Evolutionary conservation across 2,888 invertebrate species (phyloP), one percentile per base, ranked within the genome.

Genomic region (Nemotelus pantherinus): DNA sequence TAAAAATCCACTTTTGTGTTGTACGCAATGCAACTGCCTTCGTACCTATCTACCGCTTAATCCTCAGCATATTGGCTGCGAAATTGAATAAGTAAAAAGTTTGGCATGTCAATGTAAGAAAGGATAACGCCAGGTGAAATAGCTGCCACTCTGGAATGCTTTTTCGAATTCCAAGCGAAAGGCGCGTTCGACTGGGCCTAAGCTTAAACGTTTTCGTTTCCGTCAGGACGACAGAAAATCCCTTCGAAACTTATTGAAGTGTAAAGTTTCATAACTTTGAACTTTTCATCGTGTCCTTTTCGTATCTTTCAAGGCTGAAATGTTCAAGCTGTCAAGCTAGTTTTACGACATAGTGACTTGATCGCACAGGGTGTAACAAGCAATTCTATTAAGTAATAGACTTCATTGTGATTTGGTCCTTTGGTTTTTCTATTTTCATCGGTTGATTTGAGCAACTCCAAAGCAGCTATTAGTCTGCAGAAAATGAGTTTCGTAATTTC

Each of bases 201-300:
- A 65, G 47, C 65, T n/a, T 9, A 65, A 44, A 50, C 50, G 50
- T 50, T 10, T 5, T 65, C 63, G 43, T 45, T n/a, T 10, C 9
- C 47, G 55, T 7, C 45, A 53, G 25, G 25, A 41, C 53, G 53
- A 55, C 53, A 74, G 44, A 74, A 76, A 77, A 50, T 74, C 50
- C 44, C 63, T 79, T 77, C 65, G 50, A 65, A 77, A 72, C 77
- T 77, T 77, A 74, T 58, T 58, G 79, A 77, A 79, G 77, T 79
- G 77, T 77, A 77, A 79, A 79, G 76, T 79, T 77, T 77, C 79
- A 79, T 77, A 79, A 79, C 79, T 79, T 79, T 77, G 77, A 77
- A 79, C 77, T 77, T 79, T 77, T 76, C 71, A 45, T 76, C 57
- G 39, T 65, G 58, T 72, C 48, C 63, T 74, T 60, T 25, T n/a